These are phyloP conservation scores for Peromyscus attwateri DNA, from an alignment of 2,797 vertebrate species.

Conservation along the genomic window DNA sequence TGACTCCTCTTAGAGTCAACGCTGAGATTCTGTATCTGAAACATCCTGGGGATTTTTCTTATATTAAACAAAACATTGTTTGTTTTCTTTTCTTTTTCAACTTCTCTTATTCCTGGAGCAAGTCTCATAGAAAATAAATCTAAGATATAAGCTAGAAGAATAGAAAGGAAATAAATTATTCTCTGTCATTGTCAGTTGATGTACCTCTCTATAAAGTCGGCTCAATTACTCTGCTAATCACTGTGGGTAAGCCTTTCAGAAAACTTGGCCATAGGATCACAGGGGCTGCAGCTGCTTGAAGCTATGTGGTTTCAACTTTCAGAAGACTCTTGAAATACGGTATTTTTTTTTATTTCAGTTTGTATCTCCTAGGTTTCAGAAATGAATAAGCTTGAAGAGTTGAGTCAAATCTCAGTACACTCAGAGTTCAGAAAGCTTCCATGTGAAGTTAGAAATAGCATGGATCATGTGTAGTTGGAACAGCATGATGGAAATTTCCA, in stretches of 20 bases:
- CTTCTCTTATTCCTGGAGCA: neutral
- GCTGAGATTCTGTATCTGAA: neutral
- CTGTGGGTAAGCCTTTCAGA: neutral
- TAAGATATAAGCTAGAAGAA: constrained; percentile 21
- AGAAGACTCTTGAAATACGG: constrained; percentile 44
- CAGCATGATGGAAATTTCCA: neutral
- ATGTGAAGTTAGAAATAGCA: constrained; percentile 19
- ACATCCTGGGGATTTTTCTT: neutral
- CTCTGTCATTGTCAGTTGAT: neutral
- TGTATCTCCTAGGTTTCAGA: constrained; percentile 42
- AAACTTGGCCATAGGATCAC: neutral
- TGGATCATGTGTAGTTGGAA: neutral
- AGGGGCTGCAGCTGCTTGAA: neutral
- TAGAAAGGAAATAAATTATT: neutral
- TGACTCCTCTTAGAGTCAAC: constrained; percentile 65
- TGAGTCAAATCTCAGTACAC: constrained; percentile 43
- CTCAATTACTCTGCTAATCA: neutral
- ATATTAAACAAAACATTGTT: neutral
- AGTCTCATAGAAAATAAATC: constrained; percentile 16
- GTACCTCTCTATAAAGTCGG: neutral
- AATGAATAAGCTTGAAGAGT: constrained; percentile 48
- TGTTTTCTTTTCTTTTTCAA: neutral
- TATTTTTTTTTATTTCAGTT: constrained; percentile 58
- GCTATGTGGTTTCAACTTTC: constrained; percentile 65
- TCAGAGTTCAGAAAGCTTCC: neutral